Percentiles rank a stretch among this genome's conserved stretches.
These are phyloP conservation scores for Peribatodes rhomboidaria DNA, from an alignment of 2,888 invertebrate genomes.

Conservation along the genomic window DNA sequence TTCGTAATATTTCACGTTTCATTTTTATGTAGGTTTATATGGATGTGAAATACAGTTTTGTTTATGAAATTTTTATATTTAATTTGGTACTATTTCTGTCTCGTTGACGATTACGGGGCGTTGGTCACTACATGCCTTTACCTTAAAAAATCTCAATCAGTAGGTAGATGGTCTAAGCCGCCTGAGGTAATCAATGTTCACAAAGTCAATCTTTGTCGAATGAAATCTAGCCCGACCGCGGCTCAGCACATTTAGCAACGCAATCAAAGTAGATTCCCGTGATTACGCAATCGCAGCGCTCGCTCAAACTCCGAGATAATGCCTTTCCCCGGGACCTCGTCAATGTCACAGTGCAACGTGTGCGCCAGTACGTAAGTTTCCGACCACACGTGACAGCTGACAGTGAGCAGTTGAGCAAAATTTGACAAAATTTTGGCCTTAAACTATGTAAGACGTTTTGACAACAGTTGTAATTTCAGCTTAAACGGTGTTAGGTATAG, in stretches of 20 bases:
- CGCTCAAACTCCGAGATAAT: slow-evolving; percentile 71
- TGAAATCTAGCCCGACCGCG: slow-evolving; percentile 25
- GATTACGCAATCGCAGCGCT: slow-evolving; percentile 61
- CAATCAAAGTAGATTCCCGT: slow-evolving; percentile 51
- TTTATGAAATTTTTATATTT: neutral
- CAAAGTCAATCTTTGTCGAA: slow-evolving; percentile 20
- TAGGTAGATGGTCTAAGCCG: neutral
- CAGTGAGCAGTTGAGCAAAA: too few species aligned
- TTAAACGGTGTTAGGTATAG: neutral
- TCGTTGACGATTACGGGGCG: too few species aligned
- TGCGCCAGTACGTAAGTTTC: slow-evolving; percentile 24
- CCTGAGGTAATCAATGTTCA: slow-evolving; percentile 17
- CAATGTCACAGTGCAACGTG: slow-evolving; percentile 54
- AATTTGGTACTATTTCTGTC: neutral
- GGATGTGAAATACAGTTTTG: too few species aligned
- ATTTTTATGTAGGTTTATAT: too few species aligned
- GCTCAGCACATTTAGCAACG: slow-evolving; percentile 37
- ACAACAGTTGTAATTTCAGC: too few species aligned
- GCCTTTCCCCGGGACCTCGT: slow-evolving; percentile 61
- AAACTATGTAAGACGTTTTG: too few species aligned
- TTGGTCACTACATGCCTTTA: too few species aligned
- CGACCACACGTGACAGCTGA: neutral
- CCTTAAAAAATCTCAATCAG: neutral
- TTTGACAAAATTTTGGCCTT: too few species aligned
- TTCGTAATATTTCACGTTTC: too few species aligned